Percentiles rank a stretch among this genome's conserved stretches.
Conservation (phyloP, 2,888 invertebrate species). For the Scrobipalpa costella region DNA sequence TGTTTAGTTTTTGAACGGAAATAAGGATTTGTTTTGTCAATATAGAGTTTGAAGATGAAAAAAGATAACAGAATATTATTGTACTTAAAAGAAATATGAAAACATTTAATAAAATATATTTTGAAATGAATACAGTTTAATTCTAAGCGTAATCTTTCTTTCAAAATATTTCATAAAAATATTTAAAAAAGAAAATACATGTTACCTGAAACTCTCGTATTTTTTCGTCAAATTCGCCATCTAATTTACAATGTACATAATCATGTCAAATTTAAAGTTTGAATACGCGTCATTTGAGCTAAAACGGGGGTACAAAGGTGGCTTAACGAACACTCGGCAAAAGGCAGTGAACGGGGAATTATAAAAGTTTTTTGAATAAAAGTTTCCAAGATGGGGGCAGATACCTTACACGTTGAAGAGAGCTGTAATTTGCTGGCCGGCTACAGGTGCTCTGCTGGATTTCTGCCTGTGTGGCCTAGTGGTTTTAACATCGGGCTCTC, state of each 20-base stretch:
- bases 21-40: neutral
- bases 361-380: conserved; percentile 52
- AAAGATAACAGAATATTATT: neutral
- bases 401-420: conserved; percentile 32
- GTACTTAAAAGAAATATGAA: too few relatives aligned
- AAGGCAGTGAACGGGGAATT: conserved; percentile 43
- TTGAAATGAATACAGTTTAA: too few relatives aligned
- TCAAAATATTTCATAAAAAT: neutral
- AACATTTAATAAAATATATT: too few relatives aligned
- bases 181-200: neutral
- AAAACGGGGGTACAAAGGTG: conserved; percentile 57
- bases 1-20: neutral
- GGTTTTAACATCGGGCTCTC: too few relatives aligned
- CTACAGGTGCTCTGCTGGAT: conserved; percentile 32
- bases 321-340: conserved; percentile 56
- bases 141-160: too few relatives aligned
- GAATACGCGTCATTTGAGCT: conserved; percentile 58
- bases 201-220: neutral
- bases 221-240: conserved; percentile 29
- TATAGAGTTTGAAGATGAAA: neutral
- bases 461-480: neutral
- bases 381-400: conserved; percentile 33
- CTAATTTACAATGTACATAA: conserved; percentile 66
- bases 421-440: conserved; percentile 41
- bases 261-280: conserved; percentile 52